Evolutionary conservation across 2,113 vertebrate species (phyloP), one percentile per base, ranked within the genome.

Genomic region (Colossoma macropomum): DNA sequence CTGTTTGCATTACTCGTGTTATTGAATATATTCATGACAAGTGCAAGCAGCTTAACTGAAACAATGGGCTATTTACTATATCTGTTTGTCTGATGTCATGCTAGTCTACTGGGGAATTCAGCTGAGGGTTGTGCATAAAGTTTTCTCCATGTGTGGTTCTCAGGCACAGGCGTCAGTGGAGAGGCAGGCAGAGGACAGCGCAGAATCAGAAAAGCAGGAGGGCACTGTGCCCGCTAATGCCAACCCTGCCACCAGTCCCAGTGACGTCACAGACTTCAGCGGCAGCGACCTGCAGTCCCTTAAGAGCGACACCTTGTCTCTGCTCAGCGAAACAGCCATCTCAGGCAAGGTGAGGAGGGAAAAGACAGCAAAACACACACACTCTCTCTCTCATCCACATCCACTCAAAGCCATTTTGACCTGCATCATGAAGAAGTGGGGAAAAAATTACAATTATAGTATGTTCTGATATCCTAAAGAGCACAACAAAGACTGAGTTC

Each of bases 241-340:
- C 71, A 28, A 75, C 30, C 30, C 68, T 41, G 73, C 45, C 38
- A 30, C 27, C 30, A 56, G 54, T 71, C 81, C 69, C 66, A 63
- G 79, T 7, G 84, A 88, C 0, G 78, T 82, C 70, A 83, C 69
- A 28, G 88, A 91, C 21, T 41, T 88, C 80, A 50, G 34, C 84
- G 86, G 73, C 81, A 69, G 30, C 9, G 91, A 93, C 85, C 87
- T 87, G 5, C 74, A 82, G 75, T 90, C 87, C 27, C 86, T 90
- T 66, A 91, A 25, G 74, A 92, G 87, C 73, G 91, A 92, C 82
- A 88, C 84, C 0, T 8, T 88, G 0, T 92, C 90, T 27, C 68
- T 92, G 65, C 23, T 80, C 81, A 90, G 90, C 4, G 89, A 91
- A 59, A 27, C 54, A 1, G 34, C 81, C 19, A 1, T 75, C 77